Conservation (phyloP, 2,888 invertebrate species). For the Cryptocheilus praepositus region DNA sequence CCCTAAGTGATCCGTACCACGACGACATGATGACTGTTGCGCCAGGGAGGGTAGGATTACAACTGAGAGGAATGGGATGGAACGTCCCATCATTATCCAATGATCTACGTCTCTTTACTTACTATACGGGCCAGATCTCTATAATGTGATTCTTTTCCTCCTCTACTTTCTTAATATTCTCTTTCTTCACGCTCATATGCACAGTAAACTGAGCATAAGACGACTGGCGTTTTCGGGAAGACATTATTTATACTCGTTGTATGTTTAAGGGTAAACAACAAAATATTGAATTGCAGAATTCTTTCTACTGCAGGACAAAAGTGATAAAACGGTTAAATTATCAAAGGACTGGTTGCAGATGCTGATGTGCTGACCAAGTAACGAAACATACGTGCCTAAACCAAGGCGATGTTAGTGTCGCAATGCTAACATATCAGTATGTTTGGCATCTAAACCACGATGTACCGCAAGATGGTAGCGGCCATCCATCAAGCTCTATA, state of each 20-base stretch:
- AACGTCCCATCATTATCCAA: constrained; percentile 71
- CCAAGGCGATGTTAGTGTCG: constrained; percentile 14
- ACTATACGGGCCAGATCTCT: constrained; percentile 49
- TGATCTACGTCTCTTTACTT: constrained; percentile 64
- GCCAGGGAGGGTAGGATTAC: constrained; percentile 60
- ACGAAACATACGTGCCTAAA: too few relatives aligned
- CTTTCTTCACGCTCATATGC: too few relatives aligned
- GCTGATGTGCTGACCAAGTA: too few relatives aligned
- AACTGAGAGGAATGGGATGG: constrained; percentile 62
- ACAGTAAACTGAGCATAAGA: too few relatives aligned
- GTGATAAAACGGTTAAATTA: too few relatives aligned
- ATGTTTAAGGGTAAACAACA: too few relatives aligned
- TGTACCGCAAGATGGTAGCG: constrained; percentile 50
- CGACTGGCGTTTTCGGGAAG: too few relatives aligned
- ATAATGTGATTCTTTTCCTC: constrained; percentile 4
- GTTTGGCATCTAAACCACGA: constrained; percentile 52
- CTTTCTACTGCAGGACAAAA: too few relatives aligned
- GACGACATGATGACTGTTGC: constrained; percentile 59
- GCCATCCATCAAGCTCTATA: constrained; percentile 55
- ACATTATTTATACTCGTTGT: too few relatives aligned
- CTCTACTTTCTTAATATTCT: too few relatives aligned
- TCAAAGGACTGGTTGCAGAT: too few relatives aligned
- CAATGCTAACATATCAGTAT: constrained; percentile 49
- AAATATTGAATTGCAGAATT: too few relatives aligned
- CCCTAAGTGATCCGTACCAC: constrained; percentile 60